A percentile compares a stretch with the other conserved stretches of the same genome.
These are phyloP conservation scores for Blastomussa wellsi DNA, from an alignment of 92 coral and sea anemone genomes.

Conservation along the genomic window DNA sequence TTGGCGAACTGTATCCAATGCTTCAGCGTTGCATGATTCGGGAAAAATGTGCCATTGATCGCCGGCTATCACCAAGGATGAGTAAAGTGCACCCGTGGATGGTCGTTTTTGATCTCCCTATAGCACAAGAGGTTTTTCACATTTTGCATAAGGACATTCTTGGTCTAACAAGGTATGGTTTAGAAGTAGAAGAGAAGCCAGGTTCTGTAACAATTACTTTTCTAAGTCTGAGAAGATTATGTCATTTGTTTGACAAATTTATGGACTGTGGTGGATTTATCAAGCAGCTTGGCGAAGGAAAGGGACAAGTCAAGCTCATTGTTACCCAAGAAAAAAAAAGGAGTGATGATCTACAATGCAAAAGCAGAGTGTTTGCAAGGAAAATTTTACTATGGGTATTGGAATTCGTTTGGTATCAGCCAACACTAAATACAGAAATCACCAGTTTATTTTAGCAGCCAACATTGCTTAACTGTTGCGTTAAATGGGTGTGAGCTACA, in stretches of 20 bases:
- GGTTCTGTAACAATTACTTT: conserved; percentile 40
- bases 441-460: background rate
- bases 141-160: conserved; percentile 38
- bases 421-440: conserved; percentile 31
- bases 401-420: conserved; percentile 45
- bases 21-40: conserved; percentile 37
- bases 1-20: conserved; percentile 44
- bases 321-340: conserved; percentile 32
- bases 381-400: conserved; percentile 42
- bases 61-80: conserved; percentile 34
- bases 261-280: conserved; percentile 38
- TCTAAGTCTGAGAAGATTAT: conserved; percentile 42
- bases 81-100: conserved; percentile 42
- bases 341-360: conserved; percentile 45
- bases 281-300: conserved; percentile 42
- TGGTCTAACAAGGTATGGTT: conserved; percentile 51
- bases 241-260: conserved; percentile 37
- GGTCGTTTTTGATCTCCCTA: conserved; percentile 13
- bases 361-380: conserved; percentile 35
- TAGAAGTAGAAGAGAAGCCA: conserved; percentile 41
- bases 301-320: conserved; percentile 42
- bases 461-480: conserved; percentile 3
- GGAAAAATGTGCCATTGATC: conserved; percentile 11
- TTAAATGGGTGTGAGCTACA: conserved; percentile 20
- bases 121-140: conserved; percentile 42